Percentiles rank a stretch among this genome's conserved stretches.
Conservation (phyloP, 2,797 vertebrate genomes). For the Lates japonicus region DNA sequence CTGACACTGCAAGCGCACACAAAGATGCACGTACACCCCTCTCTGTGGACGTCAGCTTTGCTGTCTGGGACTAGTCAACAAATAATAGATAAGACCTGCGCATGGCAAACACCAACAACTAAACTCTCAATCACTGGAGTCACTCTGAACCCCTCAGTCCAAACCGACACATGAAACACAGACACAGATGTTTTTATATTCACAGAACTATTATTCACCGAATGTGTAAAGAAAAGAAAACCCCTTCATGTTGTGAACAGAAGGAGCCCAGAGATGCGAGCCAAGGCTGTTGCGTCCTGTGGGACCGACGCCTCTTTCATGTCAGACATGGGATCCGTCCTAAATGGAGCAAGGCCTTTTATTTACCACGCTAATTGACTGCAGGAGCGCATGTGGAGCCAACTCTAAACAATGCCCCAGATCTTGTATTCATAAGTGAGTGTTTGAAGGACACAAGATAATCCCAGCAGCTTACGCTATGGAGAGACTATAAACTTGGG, state of each 20-base stretch:
- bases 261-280: slow-evolving; percentile 63
- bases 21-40: slow-evolving; percentile 39
- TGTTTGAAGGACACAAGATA: slow-evolving; percentile 82
- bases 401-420: slow-evolving; percentile 80
- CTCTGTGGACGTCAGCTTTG: slow-evolving; percentile 78
- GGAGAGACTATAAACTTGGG: slow-evolving; percentile 55
- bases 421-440: slow-evolving; percentile 79
- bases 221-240: slow-evolving; percentile 32
- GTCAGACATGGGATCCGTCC: slow-evolving; percentile 82
- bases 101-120: slow-evolving; percentile 65
- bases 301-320: slow-evolving; percentile 81
- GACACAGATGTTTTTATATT: slow-evolving; percentile 42
- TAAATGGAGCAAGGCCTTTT: slow-evolving; percentile 83
- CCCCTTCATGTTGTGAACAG: slow-evolving; percentile 56
- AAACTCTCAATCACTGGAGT: slow-evolving; percentile 59
- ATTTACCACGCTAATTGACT: slow-evolving; percentile 83
- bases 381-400: slow-evolving; percentile 69
- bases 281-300: slow-evolving; percentile 72
- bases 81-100: slow-evolving; percentile 76
- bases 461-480: slow-evolving; percentile 74
- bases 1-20: slow-evolving; percentile 20
- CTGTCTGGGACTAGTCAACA: slow-evolving; percentile 71
- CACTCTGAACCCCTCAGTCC: slow-evolving; percentile 56
- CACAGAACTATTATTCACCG: slow-evolving; percentile 35
- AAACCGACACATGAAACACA: slow-evolving; percentile 47